Percentiles rank a stretch among this genome's conserved stretches.
Conservation (phyloP, 2,113 vertebrate genomes). For the Etia nguti region DNA sequence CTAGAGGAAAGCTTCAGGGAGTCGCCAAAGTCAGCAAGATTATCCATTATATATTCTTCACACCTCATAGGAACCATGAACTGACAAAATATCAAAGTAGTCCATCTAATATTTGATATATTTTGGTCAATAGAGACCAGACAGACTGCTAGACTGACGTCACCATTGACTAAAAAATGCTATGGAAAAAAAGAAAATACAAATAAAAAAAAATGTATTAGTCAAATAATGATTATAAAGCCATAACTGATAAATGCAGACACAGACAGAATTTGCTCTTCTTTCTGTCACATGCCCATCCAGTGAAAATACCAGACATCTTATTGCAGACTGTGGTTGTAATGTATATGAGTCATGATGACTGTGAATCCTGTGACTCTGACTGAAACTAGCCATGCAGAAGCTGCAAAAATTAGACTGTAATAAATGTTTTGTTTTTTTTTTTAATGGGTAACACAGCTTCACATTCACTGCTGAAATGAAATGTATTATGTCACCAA, state of each 20-base stretch:
- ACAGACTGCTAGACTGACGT: neutral
- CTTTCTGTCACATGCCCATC: neutral
- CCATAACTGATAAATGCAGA: neutral
- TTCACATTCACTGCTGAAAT: neutral
- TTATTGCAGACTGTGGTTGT: neutral
- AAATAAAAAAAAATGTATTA: neutral
- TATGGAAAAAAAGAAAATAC: neutral
- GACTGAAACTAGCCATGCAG: neutral
- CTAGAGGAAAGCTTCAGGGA: neutral
- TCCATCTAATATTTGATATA: neutral
- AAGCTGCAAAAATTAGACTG: neutral
- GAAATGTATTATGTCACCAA: neutral
- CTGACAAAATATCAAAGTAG: neutral
- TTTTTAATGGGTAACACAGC: neutral
- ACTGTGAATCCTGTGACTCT: neutral
- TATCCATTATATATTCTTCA: neutral
- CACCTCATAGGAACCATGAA: neutral
- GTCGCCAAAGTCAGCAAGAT: neutral
- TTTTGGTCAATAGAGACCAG: rapidly evolving
- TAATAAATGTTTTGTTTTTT: neutral
- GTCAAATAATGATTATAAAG: neutral
- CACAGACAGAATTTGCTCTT: neutral
- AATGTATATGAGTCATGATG: neutral
- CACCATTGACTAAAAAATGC: neutral
- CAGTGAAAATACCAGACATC: neutral